These are phyloP conservation scores for Drosophila cognata DNA, from an alignment of 2,888 invertebrate species.

Conservation along the genomic window DNA sequence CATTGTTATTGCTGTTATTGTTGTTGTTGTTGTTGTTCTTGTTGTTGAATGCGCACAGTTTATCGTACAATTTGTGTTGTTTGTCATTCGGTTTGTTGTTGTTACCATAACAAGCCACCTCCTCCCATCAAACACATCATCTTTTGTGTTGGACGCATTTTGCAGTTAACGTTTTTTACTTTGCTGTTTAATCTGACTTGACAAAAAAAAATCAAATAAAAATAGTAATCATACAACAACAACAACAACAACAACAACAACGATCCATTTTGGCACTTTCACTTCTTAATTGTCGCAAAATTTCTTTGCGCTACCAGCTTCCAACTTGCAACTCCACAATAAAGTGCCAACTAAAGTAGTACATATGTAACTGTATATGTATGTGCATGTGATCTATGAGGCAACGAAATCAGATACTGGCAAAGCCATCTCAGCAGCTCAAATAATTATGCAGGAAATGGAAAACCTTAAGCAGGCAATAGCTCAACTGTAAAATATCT, in stretches of 20 bases:
- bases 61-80: slow-evolving; percentile 29
- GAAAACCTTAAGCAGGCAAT: no score
- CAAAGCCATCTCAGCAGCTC: not conserved
- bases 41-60: slow-evolving; percentile 22
- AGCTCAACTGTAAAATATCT: not conserved
- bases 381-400: not conserved
- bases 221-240: slow-evolving; percentile 39
- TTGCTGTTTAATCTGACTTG: slow-evolving; percentile 25
- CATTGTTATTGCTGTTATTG: not conserved
- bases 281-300: slow-evolving; percentile 75
- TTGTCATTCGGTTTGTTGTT: slow-evolving; percentile 10
- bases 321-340: slow-evolving; percentile 25
- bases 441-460: not conserved
- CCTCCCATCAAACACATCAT: not conserved
- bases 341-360: slow-evolving; percentile 10
- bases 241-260: slow-evolving; percentile 16
- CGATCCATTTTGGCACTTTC: slow-evolving; percentile 66
- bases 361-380: not conserved
- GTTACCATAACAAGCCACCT: no score
- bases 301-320: slow-evolving; percentile 52
- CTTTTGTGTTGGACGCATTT: slow-evolving; percentile 11
- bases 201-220: slow-evolving; percentile 14
- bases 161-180: slow-evolving; percentile 17
- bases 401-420: not conserved
- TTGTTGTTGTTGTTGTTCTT: not conserved